Conservation (phyloP, 1,140 invertebrate species). For the Drosophila obscura region DNA sequence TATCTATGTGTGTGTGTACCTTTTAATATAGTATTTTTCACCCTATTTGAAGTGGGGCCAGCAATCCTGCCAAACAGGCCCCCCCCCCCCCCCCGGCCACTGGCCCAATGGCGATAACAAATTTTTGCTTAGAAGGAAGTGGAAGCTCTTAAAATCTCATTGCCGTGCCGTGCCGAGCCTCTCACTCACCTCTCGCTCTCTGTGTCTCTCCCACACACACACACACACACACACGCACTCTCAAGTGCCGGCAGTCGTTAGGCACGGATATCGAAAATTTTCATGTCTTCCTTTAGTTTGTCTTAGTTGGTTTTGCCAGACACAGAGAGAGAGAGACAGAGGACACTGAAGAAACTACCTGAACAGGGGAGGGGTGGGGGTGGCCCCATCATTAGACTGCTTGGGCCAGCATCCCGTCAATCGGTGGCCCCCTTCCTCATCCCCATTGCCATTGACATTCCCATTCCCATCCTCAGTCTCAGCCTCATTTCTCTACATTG, state of each 20-base stretch:
- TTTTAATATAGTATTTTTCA: constrained; percentile 48
- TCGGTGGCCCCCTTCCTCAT: constrained; percentile 1
- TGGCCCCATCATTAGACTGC: constrained; percentile 64
- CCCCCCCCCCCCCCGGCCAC: neutral
- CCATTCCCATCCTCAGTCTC: too few relatives aligned
- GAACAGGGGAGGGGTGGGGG: neutral
- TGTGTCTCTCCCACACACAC: neutral
- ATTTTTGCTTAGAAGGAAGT: constrained; percentile 77
- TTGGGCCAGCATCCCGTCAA: constrained; percentile 36
- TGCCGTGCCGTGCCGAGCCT: constrained; percentile 54
- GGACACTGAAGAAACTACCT: neutral
- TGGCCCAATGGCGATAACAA: constrained; percentile 72
- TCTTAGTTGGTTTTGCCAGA: constrained; percentile 56
- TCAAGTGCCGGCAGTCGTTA: constrained; percentile 60
- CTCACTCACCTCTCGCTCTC: neutral
- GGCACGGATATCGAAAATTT: constrained; percentile 81
- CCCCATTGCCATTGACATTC: neutral
- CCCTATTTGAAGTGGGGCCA: constrained; percentile 13
- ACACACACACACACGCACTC: constrained; percentile 12
- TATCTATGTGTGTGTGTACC: constrained; percentile 23
- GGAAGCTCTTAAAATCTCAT: constrained; percentile 81
- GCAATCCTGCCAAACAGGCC: neutral
- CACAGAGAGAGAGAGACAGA: too few relatives aligned
- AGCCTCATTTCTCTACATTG: constrained; percentile 10
- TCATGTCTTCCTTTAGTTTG: constrained; percentile 83